Percentiles rank a stretch among this genome's conserved stretches.
phyloP scores from a whole-genome alignment of 2,888 invertebrate genomes.

The Mantis religiosa region DNA sequence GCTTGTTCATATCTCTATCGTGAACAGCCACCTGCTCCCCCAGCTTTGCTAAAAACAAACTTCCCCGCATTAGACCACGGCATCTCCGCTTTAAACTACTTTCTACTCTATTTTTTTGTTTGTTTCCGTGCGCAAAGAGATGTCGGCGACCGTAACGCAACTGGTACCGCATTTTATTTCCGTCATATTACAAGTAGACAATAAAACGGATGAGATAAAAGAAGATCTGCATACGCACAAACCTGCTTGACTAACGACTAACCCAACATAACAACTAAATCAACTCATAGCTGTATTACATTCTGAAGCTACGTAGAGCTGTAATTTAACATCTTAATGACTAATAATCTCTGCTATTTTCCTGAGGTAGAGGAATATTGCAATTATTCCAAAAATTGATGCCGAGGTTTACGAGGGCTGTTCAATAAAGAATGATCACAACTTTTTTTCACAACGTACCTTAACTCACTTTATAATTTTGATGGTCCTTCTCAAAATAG shows the following conservation, averaged over 20 bases:
- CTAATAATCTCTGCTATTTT: no score
- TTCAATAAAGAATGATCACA: no score
- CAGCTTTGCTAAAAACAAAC: not conserved
- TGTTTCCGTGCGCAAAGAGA: not conserved
- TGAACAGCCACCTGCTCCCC: conserved; percentile 1
- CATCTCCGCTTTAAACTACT: not conserved
- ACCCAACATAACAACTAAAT: not conserved
- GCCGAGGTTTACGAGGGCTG: no score
- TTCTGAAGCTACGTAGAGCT: no score
- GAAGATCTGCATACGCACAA: not conserved
- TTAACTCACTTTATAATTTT: no score
- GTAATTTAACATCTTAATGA: no score
- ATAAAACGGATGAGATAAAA: not conserved
- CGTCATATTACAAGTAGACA: not conserved
- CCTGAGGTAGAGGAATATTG: no score
- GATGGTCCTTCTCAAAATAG: no score
- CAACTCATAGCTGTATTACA: not conserved
- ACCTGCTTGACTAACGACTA: not conserved
- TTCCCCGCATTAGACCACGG: not conserved
- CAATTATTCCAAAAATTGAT: no score
- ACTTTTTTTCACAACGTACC: no score
- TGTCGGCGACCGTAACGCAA: not conserved
- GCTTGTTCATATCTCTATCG: not conserved
- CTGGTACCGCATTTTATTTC: not conserved
- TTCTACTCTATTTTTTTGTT: not conserved